A percentile compares a stretch with the other conserved stretches of the same genome.
phyloP scores from a whole-genome alignment of 2,888 invertebrate species.

The Pandemis heparana region DNA sequence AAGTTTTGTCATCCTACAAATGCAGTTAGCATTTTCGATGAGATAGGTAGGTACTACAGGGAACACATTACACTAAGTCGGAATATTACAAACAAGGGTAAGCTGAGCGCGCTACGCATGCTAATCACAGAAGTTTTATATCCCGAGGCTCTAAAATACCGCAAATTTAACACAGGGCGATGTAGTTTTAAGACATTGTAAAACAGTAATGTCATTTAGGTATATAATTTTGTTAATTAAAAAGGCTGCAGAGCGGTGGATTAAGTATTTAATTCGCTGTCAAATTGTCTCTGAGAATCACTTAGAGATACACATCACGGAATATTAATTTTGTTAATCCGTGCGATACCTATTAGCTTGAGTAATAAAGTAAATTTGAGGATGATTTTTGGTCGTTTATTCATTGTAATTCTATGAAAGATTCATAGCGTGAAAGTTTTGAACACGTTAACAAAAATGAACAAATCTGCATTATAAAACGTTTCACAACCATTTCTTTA shows the following conservation, averaged over 20 bases:
- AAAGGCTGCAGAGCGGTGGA: background rate
- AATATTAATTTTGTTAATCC: background rate
- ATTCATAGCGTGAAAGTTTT: background rate
- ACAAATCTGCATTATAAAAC: too few relatives aligned
- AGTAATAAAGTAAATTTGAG: background rate
- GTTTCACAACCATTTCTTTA: background rate
- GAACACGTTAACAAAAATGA: too few relatives aligned
- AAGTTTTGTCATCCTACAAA: slow-evolving; percentile 31
- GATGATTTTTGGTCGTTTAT: background rate
- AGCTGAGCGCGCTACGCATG: slow-evolving; percentile 52
- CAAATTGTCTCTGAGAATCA: background rate
- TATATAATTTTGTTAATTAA: background rate
- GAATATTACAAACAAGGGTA: slow-evolving; percentile 56
- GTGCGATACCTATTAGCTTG: background rate
- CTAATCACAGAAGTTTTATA: slow-evolving; percentile 56
- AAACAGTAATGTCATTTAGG: too few relatives aligned
- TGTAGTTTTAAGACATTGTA: background rate
- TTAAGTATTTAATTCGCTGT: background rate
- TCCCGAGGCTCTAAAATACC: slow-evolving; percentile 35
- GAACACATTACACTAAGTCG: slow-evolving; percentile 52
- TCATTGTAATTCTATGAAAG: background rate
- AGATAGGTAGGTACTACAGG: slow-evolving; percentile 50
- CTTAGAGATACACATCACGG: background rate
- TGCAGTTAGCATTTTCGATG: slow-evolving; percentile 45
- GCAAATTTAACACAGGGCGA: slow-evolving; percentile 11